phyloP scores from a whole-genome alignment of 2,113 vertebrate genomes.

The Paramisgurnus dabryanus region DNA sequence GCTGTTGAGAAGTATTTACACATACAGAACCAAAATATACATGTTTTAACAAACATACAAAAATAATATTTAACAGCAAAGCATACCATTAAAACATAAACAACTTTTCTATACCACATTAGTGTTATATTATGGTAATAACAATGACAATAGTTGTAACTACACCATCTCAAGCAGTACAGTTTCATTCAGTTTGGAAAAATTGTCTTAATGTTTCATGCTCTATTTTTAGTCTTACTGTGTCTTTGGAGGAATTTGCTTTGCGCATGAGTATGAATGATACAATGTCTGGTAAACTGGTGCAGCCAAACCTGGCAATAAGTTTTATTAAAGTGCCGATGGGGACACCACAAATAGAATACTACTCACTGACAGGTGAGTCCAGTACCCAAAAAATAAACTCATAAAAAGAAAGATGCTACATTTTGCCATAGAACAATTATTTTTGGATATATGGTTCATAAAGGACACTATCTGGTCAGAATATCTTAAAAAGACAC shows the following conservation, averaged over 20 bases:
- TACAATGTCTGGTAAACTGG: conserved; percentile 13
- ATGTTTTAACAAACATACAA: no score
- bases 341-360: conserved; percentile 22
- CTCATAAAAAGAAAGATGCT: no score
- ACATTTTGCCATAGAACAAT: no score
- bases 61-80: no score
- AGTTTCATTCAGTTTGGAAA: no score
- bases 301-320: conserved; percentile 57
- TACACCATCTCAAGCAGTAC: background rate
- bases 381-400: no score
- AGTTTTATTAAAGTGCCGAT: background rate
- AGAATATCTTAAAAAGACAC: no score
- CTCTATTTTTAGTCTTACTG: conserved; percentile 44
- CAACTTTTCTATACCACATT: no score
- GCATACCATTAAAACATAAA: no score
- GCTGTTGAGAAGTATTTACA: conserved; percentile 26
- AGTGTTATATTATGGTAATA: background rate
- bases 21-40: background rate
- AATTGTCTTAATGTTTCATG: background rate
- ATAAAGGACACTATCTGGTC: no score
- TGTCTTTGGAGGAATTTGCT: conserved; percentile 44
- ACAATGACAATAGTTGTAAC: background rate
- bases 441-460: no score
- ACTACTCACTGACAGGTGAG: conserved; percentile 36
- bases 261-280: background rate